Base-by-base conservation (phyloP, 2,113 vertebrate species). In the Crotophaga sulcirostris region DNA sequence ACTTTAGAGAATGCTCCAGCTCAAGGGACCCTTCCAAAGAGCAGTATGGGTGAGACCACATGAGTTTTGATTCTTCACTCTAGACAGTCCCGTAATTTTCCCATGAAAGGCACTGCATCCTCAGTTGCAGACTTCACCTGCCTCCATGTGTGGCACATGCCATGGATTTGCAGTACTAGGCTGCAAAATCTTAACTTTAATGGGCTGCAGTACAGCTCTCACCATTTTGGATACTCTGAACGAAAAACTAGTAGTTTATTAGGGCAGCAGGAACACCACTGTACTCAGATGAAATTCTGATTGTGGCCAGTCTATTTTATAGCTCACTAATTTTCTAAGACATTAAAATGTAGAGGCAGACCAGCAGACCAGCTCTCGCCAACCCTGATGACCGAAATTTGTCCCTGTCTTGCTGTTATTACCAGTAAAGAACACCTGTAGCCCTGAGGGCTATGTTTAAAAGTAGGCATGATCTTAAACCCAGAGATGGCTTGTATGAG, bases 91-190 rank as follows among this genome's bases (percentile, higher is more conserved):
- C 2, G 10, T 12, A 40, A 5, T 73, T 36, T 34, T 76, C 5
- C 0, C 3, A 1, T 14, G 26, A 16, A 63, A 47, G 33, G 54
- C 15, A 17, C 11, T 5, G 34, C 29, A 56, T 11, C 49, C 34
- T 56, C 47, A 84, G 45, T 5, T 38, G 51, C 19, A 68, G 33
- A 14, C 16, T 21, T 25, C 1, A 3, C 10, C 15, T 85, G 38
- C 25, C 25, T 54, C 52, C 33, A 9, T 0, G 6, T 13, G 11
- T 36, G 69, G 58, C 18, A 67, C 16, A n/a, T 0, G 1, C 8
- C n/a, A 67, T 1, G 3, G 66, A n/a, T 17, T 26, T 12, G 9
- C 52, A 72, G 11, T 1, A 25, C 13, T 23, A 33, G 18, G 31
- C 55, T 74, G 40, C 8, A 76, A 29, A 51, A 64, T 16, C 21